Evolutionary conservation across 2,797 vertebrate species (phyloP).

Genomic region (Hylomyscus alleni): DNA sequence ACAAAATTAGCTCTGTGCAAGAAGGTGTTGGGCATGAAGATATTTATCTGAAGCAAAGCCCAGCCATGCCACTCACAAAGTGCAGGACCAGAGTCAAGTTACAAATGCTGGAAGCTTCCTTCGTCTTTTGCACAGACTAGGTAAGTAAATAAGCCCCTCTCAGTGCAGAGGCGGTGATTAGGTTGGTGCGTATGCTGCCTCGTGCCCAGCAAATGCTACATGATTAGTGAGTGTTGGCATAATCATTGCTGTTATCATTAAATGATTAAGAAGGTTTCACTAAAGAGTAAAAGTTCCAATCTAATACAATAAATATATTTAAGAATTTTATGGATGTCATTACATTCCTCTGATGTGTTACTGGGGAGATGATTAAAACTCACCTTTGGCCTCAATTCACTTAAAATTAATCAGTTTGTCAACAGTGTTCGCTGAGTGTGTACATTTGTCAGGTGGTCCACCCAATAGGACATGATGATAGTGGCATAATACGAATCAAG

Average conservation of each 20-base stretch:
- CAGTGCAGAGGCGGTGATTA: not conserved
- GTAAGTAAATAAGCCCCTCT: not conserved
- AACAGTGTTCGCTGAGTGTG: not conserved
- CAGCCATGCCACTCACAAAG: not conserved
- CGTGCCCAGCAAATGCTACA: not conserved
- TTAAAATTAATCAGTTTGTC: constrained; percentile 17
- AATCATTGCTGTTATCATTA: not conserved
- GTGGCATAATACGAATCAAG: not conserved
- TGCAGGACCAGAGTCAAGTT: not conserved
- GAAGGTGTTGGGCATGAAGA: not conserved
- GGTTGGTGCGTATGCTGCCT: not conserved
- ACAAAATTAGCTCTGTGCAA: constrained; percentile 16
- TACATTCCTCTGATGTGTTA: constrained; percentile 25
- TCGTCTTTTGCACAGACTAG: constrained; percentile 3
- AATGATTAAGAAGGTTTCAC: not conserved
- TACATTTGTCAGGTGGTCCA: no score
- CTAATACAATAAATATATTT: constrained; percentile 35
- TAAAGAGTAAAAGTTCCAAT: not conserved
- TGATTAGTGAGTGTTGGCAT: not conserved
- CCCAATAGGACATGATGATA: not conserved
- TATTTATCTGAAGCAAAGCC: not conserved
- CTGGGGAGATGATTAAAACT: not conserved
- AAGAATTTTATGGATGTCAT: not conserved
- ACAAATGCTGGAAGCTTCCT: not conserved
- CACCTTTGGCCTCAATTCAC: constrained; percentile 25